These are phyloP conservation scores for Sipha flava DNA, from an alignment of 1,140 invertebrate species.

Conservation along the genomic window DNA sequence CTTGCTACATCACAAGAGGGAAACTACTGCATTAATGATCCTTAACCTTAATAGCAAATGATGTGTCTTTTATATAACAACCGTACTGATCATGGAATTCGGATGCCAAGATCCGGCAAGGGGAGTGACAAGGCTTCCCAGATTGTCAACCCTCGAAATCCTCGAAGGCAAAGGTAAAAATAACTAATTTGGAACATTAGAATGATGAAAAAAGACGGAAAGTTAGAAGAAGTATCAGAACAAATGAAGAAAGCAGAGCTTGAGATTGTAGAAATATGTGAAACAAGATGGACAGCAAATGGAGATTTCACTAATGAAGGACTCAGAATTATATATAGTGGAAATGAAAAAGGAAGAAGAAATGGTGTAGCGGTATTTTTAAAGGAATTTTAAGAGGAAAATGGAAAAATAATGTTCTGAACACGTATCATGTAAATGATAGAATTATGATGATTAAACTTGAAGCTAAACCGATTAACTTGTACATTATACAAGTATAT, in stretches of 20 bases:
- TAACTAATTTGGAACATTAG: too few relatives aligned
- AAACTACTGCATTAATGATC: too few relatives aligned
- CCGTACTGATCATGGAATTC: too few relatives aligned
- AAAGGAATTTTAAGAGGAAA: neutral
- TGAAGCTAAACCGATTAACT: neutral
- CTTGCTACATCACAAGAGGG: too few relatives aligned
- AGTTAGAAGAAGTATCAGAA: too few relatives aligned
- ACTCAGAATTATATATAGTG: constrained; percentile 32
- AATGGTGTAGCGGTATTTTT: neutral
- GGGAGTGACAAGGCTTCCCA: too few relatives aligned
- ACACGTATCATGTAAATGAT: constrained; percentile 1
- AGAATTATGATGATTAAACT: neutral
- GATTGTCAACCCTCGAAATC: too few relatives aligned
- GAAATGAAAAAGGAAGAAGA: neutral
- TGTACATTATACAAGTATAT: neutral
- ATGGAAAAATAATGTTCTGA: neutral
- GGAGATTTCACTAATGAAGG: constrained; percentile 40
- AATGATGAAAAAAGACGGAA: too few relatives aligned
- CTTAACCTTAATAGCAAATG: too few relatives aligned
- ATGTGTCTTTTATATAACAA: too few relatives aligned
- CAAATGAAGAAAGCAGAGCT: neutral
- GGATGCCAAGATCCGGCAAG: too few relatives aligned
- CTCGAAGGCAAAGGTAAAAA: too few relatives aligned
- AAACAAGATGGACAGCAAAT: constrained; percentile 29
- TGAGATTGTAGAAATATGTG: constrained; percentile 11